Evolutionary conservation across 2,888 invertebrate genomes (phyloP), one percentile per base, ranked within the genome.

Genomic region (Cerastoderma edule): DNA sequence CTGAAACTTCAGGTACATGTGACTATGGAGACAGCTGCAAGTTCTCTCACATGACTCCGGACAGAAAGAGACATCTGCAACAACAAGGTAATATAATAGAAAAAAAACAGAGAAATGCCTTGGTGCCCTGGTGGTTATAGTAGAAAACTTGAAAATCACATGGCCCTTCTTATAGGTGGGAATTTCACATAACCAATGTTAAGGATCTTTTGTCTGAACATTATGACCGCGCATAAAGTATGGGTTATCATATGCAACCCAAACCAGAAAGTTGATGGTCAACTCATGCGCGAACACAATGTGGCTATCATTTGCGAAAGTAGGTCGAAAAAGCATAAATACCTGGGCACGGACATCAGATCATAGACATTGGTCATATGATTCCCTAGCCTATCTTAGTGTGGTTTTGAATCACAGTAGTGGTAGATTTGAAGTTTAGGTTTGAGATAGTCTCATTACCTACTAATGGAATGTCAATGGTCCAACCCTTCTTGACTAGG

Each of bases 31-130:
- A 84, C 35, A 82, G 80, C 35, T 91, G 91, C 67, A 87, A 85
- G 66, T 91, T 86, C 77, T 90, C 90, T n/a, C 91, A 91, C 65
- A 78, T 91, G 66, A 89, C 89, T 8, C 79, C 84, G 46, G 88
- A 88, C 66, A 81, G 76, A 60, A 85, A 77, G 44, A 75, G 80
- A 27, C 67, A 84, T 6, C 76, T 90, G 19, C 82, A 87, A 67
- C 73, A 81, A 53, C 74, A 86, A 65, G 80, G 87, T 87, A 60
- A 10, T 10, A 2, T 10, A 46, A n/a, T 3, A n/a, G 46, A 72
- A 19, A 22, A 16, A 8, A 44, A 13, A 44, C 10, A 13, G 44
- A 13, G 10, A 44, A 44, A 44, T 44, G 44, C 10, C 10, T 44
- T 44, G 44, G 44, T n/a, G n/a, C n/a, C 4, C 22, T 46, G 16